phyloP scores from a whole-genome alignment of 1,140 invertebrate species.

The Drosophila neocordata region DNA sequence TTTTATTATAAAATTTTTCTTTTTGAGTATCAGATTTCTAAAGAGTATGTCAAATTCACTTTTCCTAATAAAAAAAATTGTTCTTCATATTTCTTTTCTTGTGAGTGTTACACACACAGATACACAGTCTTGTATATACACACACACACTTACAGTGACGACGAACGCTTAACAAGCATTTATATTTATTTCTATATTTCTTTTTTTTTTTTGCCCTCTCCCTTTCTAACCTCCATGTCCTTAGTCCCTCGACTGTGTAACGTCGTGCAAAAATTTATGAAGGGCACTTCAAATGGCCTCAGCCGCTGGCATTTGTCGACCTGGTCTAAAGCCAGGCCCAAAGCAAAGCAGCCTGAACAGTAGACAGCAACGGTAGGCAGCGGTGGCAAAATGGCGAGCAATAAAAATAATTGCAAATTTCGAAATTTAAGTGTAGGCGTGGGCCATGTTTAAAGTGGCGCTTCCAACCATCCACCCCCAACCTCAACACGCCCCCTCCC shows the following conservation, averaged over 20 bases:
- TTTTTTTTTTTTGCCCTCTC: constrained; percentile 20
- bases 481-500: not conserved
- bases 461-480: not conserved
- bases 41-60: constrained; percentile 9
- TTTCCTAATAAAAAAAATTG: constrained; percentile 5
- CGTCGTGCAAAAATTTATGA: constrained; percentile 66
- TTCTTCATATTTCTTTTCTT: constrained; percentile 10
- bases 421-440: constrained; percentile 77
- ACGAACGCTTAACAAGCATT: constrained; percentile 58
- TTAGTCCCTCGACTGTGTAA: not conserved
- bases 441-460: constrained; percentile 64
- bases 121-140: not conserved
- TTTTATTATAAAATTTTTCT: not conserved
- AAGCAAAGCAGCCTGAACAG: constrained; percentile 11
- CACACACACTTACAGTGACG: constrained; percentile 3
- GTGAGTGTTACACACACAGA: constrained; percentile 3
- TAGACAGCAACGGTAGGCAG: constrained; percentile 24
- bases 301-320: constrained; percentile 25
- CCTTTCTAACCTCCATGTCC: not conserved
- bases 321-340: constrained; percentile 23
- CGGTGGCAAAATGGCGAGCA: constrained; percentile 68
- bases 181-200: constrained; percentile 55
- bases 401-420: constrained; percentile 81
- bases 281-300: constrained; percentile 53
- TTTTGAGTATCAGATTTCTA: not conserved